phyloP scores from a whole-genome alignment of 2,113 vertebrate genomes.

The Mustelus asterias region DNA sequence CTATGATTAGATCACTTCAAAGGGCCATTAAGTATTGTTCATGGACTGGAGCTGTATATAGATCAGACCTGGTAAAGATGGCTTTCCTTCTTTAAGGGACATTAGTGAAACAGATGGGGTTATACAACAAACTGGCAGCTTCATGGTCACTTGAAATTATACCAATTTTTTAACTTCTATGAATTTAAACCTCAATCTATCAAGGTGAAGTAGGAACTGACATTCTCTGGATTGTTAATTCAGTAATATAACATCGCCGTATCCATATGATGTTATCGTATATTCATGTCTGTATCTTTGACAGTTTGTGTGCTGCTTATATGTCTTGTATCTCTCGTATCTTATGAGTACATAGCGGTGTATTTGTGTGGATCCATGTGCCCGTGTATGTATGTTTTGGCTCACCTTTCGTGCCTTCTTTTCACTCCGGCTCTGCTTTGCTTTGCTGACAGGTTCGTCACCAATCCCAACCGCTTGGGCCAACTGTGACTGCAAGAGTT shows the following conservation, averaged over 20 bases:
- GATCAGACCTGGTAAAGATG: neutral
- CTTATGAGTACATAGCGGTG: neutral
- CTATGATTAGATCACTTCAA: neutral
- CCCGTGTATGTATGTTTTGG: neutral
- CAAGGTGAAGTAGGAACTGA: neutral
- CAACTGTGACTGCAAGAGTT: constrained; percentile 48
- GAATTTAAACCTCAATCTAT: neutral
- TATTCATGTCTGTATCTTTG: neutral
- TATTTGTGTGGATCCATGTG: neutral
- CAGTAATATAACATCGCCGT: neutral
- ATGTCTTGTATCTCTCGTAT: too few species aligned
- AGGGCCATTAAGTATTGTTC: neutral
- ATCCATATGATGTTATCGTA: neutral
- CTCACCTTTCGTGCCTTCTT: constrained; percentile 92
- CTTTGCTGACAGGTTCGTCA: constrained; percentile 76
- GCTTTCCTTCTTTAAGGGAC: neutral
- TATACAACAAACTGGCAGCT: too few species aligned
- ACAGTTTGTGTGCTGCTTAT: neutral
- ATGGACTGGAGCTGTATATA: neutral
- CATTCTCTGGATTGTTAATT: neutral
- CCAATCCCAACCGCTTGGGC: constrained; percentile 60
- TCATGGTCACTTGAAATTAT: too few species aligned
- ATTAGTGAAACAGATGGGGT: too few species aligned
- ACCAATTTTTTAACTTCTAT: neutral
- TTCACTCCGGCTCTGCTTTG: constrained; percentile 93